A percentile compares a stretch with the other conserved stretches of the same genome.
Conservation (phyloP, 2,797 vertebrate genomes). For the Propithecus perrieri region DNA sequence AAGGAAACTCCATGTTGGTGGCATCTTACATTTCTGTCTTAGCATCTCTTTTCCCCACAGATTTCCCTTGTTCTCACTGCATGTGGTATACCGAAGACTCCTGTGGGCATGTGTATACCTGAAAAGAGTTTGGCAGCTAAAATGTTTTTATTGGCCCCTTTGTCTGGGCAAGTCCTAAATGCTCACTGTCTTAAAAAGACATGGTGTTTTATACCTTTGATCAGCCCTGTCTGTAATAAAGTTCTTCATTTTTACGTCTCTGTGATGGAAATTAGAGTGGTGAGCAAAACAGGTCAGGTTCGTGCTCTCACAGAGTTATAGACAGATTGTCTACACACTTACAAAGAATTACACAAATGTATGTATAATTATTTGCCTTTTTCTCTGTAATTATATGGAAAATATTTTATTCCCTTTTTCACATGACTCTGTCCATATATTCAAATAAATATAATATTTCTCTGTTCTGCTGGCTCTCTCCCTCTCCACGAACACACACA, state of each 20-base stretch:
- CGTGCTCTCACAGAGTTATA: neutral
- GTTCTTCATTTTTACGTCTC: neutral
- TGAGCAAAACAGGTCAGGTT: neutral
- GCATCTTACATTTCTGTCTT: neutral
- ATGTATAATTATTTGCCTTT: neutral
- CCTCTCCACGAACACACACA: too few relatives aligned
- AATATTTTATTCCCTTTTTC: neutral
- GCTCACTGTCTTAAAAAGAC: neutral
- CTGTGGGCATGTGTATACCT: neutral
- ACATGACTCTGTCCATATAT: neutral
- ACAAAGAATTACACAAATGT: neutral
- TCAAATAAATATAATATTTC: neutral
- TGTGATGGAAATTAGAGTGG: neutral
- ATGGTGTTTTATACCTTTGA: neutral
- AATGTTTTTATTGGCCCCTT: neutral
- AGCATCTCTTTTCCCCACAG: neutral
- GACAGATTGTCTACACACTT: neutral
- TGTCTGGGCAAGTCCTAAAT: neutral
- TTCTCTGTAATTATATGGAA: neutral
- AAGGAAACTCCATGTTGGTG: neutral
- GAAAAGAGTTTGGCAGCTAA: neutral
- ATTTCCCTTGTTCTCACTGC: slow-evolving; percentile 1
- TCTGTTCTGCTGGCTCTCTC: neutral
- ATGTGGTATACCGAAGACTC: neutral
- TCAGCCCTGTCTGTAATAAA: neutral